Conservation (phyloP, 2,113 vertebrate species). For the Podilymbus podiceps region DNA sequence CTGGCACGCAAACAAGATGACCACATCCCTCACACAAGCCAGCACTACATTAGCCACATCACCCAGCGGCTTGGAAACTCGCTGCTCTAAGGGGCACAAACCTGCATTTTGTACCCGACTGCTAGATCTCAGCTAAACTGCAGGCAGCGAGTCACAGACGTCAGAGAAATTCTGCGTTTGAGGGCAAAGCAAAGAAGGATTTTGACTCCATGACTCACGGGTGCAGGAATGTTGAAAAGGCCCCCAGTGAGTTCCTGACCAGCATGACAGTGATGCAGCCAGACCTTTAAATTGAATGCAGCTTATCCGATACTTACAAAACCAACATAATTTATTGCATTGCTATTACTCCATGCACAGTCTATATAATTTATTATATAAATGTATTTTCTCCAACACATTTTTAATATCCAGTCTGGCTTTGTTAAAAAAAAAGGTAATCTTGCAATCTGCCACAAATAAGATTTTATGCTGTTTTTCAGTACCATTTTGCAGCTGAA, state of each 20-base stretch:
- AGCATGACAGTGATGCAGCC: slow-evolving; percentile 36
- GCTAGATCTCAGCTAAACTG: background rate
- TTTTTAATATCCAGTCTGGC: slow-evolving; percentile 41
- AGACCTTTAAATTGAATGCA: slow-evolving; percentile 46
- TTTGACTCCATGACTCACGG: slow-evolving; percentile 5
- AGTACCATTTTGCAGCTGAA: background rate
- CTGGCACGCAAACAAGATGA: background rate
- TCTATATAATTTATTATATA: slow-evolving; percentile 38
- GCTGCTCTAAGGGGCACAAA: background rate
- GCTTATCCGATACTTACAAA: slow-evolving; percentile 28
- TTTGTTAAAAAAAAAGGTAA: slow-evolving; percentile 8
- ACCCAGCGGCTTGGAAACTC: background rate
- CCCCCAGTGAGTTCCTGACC: slow-evolving; percentile 16
- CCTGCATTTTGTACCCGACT: background rate
- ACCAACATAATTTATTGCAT: slow-evolving; percentile 21
- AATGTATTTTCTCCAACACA: slow-evolving; percentile 26
- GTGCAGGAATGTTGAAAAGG: slow-evolving; percentile 43
- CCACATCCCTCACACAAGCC: background rate
- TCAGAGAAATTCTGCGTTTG: background rate
- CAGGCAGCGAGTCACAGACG: background rate
- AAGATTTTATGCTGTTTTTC: background rate
- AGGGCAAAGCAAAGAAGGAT: background rate
- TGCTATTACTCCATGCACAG: background rate
- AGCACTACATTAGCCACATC: background rate
- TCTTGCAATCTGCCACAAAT: background rate